Base-by-base conservation (phyloP, 2,113 vertebrate species). In the Heterotilapia buettikoferi region DNA sequence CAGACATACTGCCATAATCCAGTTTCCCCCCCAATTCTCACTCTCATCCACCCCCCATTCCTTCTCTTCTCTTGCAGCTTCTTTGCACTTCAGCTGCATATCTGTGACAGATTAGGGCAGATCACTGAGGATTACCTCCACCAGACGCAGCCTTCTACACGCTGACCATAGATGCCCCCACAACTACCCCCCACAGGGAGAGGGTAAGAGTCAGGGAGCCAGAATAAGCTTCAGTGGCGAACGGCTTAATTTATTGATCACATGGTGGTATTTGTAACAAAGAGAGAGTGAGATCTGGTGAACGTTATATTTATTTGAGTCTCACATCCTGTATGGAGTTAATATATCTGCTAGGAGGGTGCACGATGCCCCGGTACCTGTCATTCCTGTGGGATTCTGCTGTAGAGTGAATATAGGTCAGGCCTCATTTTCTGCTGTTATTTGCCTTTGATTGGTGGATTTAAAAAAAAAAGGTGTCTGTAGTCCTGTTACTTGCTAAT, bases 51-150 rank as follows among this genome's bases (percentile, higher is more conserved):
- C 33, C 81, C 54, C 85, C 63, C 84, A 18, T 40, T 40, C n/a
- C 84, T 9, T 21, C 90, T 85, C 86, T 88, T 89, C 76, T 90
- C 78, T 82, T 90, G 90, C 91, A 90, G 93, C 91, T 94, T 92
- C 93, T 90, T 90, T 86, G 86, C 89, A 86, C 91, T 95, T 96
- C 95, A 95, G 89, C 92, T 87, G 91, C 90, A 86, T 97, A 96
- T 97, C 96, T 96, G 96, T 95, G 95, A 96, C 96, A 96, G 96
- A 96, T 97, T 97, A 97, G 92, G 92, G 85, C 92, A 96, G 96
- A 97, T 97, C 95, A 95, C 94, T 24, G 43, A 90, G 96, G 96
- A 97, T 97, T 97, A 97, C 95, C 94, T 94, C 90, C 89, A 89
- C 85, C 94, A 95, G 92, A 96, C 92, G 84, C 79, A 91, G 92